Evolutionary conservation across 1,140 invertebrate genomes (phyloP).

Genomic region (Agrypnia vestita): DNA sequence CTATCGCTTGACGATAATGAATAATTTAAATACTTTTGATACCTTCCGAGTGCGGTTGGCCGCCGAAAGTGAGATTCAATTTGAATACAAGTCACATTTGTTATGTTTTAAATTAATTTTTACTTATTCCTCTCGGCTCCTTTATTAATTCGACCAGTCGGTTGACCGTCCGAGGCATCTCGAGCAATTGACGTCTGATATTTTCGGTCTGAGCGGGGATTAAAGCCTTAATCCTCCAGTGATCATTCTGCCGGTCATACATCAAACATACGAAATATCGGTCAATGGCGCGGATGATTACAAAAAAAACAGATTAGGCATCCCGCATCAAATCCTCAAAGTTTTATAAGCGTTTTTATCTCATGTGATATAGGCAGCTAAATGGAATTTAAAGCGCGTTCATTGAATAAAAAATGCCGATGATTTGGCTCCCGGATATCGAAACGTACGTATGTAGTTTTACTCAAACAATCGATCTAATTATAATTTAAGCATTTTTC

Average conservation of each 20-base stretch:
- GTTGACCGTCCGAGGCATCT: not conserved
- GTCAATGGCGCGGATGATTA: conserved; percentile 37
- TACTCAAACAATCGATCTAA: no score
- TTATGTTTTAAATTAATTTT: conserved; percentile 60
- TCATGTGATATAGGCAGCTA: no score
- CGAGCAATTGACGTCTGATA: conserved; percentile 33
- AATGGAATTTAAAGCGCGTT: no score
- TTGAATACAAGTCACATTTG: conserved; percentile 60
- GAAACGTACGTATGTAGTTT: no score
- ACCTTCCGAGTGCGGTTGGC: not conserved
- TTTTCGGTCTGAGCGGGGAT: conserved; percentile 32
- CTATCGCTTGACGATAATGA: not conserved
- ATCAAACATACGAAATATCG: conserved; percentile 41
- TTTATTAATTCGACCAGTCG: not conserved
- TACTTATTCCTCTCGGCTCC: conserved; percentile 56
- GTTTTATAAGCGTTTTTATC: no score
- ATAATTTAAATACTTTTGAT: conserved; percentile 25
- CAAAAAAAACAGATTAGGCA: not conserved
- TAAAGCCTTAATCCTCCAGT: conserved; percentile 39
- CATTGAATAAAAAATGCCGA: no score
- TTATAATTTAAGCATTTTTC: no score
- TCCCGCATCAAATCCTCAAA: not conserved
- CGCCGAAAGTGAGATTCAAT: conserved; percentile 58
- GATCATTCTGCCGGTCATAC: conserved; percentile 40
- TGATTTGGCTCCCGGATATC: no score